Percentiles rank a stretch among this genome's conserved stretches.
phyloP scores from a whole-genome alignment of 2,888 invertebrate species.

The Mantis religiosa region DNA sequence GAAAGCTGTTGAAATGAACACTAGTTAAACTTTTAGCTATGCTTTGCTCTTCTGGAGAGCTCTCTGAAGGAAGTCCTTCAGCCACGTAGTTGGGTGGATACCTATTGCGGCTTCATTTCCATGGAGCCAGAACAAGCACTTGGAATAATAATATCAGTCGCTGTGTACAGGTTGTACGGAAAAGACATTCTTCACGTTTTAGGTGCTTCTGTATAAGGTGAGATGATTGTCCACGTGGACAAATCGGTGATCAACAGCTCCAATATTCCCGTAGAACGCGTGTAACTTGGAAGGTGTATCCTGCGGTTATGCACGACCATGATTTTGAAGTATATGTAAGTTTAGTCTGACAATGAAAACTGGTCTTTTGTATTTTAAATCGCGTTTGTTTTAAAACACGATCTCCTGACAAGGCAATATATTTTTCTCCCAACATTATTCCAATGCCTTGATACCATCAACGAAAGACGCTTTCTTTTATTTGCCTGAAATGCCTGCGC shows the following conservation, averaged over 20 bases:
- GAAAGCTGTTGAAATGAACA: too few relatives aligned
- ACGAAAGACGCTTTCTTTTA: background rate
- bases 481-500: background rate
- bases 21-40: background rate
- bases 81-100: background rate
- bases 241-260: too few relatives aligned
- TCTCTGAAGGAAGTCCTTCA: background rate
- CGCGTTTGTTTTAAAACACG: too few relatives aligned
- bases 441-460: background rate
- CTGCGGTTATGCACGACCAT: too few relatives aligned
- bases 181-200: background rate
- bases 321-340: too few relatives aligned
- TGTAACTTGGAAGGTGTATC: too few relatives aligned
- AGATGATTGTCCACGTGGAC: too few relatives aligned
- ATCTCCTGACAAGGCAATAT: too few relatives aligned
- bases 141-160: background rate
- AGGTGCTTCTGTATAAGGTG: too few relatives aligned
- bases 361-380: too few relatives aligned
- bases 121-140: background rate
- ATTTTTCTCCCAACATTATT: background rate
- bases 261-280: too few relatives aligned
- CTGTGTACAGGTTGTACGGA: background rate
- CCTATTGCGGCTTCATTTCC: background rate
- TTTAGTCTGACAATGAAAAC: too few relatives aligned
- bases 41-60: background rate